Percentiles rank a stretch among this genome's conserved stretches.
Conservation (phyloP, 2,888 invertebrate species). For the Archips crataeganus region DNA sequence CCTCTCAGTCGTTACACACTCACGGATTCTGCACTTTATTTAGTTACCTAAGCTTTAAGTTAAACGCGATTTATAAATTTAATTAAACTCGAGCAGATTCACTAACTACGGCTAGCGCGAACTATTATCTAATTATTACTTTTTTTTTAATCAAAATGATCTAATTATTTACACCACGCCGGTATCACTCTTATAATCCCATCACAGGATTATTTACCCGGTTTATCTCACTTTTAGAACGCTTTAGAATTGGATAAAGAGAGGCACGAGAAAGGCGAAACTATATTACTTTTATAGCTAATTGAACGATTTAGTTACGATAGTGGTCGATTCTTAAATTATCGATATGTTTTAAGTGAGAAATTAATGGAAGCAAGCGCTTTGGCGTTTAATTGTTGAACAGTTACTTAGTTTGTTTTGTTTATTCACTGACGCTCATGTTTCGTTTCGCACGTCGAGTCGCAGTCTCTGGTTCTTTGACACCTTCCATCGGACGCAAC, state of each 20-base stretch:
- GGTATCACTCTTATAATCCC: constrained; percentile 70
- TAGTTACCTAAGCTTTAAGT: constrained; percentile 15
- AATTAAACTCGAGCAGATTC: constrained; percentile 49
- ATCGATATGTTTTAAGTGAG: constrained; percentile 79
- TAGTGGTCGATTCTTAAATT: constrained; percentile 73
- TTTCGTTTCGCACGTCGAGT: constrained; percentile 81
- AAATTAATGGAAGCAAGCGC: constrained; percentile 83
- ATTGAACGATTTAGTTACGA: constrained; percentile 61
- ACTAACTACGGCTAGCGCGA: constrained; percentile 63
- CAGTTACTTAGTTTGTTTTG: constrained; percentile 49
- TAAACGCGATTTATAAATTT: constrained; percentile 14
- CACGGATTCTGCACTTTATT: constrained; percentile 40
- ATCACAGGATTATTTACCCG: constrained; percentile 75
- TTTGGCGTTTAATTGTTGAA: constrained; percentile 73
- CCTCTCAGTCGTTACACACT: constrained; percentile 47
- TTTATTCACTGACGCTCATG: constrained; percentile 67
- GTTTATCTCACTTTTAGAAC: constrained; percentile 67
- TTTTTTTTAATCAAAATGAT: constrained; percentile 45
- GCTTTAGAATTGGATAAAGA: constrained; percentile 75
- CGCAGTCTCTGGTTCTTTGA: constrained; percentile 81
- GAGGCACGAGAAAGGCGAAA: constrained; percentile 83
- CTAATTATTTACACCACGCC: constrained; percentile 66
- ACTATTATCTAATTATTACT: constrained; percentile 49
- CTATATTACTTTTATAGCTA: constrained; percentile 67
- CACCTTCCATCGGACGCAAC: constrained; percentile 80